Conservation (phyloP, 2,113 vertebrate species). For the Paramisgurnus dabryanus region DNA sequence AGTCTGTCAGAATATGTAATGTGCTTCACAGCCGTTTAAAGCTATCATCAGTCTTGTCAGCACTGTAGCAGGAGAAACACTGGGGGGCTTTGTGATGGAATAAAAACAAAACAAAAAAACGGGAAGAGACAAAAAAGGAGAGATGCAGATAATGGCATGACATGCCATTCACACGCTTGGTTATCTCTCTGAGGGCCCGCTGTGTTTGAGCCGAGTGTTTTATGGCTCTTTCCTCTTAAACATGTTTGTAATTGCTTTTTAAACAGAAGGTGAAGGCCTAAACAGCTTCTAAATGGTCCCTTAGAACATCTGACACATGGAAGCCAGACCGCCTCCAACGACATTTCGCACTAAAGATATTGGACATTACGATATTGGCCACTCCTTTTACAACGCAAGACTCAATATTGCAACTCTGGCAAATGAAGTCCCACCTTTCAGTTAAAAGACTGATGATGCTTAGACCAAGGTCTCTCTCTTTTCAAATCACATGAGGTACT, state of each 20-base stretch:
- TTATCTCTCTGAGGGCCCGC: slow-evolving; percentile 35
- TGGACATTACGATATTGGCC: too few relatives aligned
- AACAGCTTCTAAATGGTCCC: slow-evolving; percentile 11
- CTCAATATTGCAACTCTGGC: too few relatives aligned
- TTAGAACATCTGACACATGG: slow-evolving; percentile 70
- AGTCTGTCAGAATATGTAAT: slow-evolving; percentile 37
- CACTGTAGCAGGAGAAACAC: background rate
- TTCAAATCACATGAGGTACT: too few relatives aligned
- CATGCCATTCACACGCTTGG: slow-evolving; percentile 28
- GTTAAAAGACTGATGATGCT: too few relatives aligned
- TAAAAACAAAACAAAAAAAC: slow-evolving; percentile 6
- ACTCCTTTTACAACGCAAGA: too few relatives aligned
- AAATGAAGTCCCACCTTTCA: too few relatives aligned
- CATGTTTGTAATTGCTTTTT: slow-evolving; percentile 75
- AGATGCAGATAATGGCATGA: slow-evolving; percentile 27
- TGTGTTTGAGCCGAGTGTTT: slow-evolving; percentile 16
- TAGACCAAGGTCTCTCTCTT: too few relatives aligned
- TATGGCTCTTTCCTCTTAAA: slow-evolving; percentile 62
- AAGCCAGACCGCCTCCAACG: slow-evolving; percentile 66
- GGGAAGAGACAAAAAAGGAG: background rate
- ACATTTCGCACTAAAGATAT: slow-evolving; percentile 21
- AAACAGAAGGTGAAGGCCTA: slow-evolving; percentile 49
- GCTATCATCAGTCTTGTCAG: slow-evolving; percentile 44
- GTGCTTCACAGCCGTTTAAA: slow-evolving; percentile 40
- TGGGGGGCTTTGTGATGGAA: slow-evolving; percentile 8